Conservation (phyloP, 2,797 vertebrate species). For the Lepidocolaptes lacrymiger region DNA sequence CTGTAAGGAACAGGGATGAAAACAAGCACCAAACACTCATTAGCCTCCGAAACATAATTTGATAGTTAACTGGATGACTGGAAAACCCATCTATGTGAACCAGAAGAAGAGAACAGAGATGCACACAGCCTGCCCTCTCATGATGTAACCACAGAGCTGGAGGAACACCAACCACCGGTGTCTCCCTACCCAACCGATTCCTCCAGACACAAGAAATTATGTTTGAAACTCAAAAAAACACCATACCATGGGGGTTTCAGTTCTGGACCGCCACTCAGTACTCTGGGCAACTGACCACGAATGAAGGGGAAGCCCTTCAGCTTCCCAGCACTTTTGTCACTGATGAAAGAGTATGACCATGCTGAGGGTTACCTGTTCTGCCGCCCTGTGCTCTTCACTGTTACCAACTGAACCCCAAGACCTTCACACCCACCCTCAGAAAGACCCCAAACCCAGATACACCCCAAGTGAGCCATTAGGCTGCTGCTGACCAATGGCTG, state of each 20-base stretch:
- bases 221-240: not conserved
- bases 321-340: not conserved
- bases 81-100: not conserved
- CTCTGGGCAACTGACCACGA: fast-evolving
- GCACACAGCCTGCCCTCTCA: not conserved
- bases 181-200: not conserved
- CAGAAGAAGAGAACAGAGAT: not conserved
- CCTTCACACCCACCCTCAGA: not conserved
- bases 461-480: fast-evolving
- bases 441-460: not conserved
- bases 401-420: not conserved
- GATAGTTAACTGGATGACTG: not conserved
- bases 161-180: not conserved
- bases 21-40: not conserved
- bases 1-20: not conserved
- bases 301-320: not conserved
- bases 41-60: not conserved
- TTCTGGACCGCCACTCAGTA: not conserved
- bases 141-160: fast-evolving
- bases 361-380: not conserved
- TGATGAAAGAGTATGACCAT: fast-evolving
- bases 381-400: not conserved
- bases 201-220: not conserved
- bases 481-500: fast-evolving
- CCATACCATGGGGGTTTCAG: fast-evolving